Conservation (phyloP, 2,797 vertebrate species). For the Pantherophis alleghaniensis region DNA sequence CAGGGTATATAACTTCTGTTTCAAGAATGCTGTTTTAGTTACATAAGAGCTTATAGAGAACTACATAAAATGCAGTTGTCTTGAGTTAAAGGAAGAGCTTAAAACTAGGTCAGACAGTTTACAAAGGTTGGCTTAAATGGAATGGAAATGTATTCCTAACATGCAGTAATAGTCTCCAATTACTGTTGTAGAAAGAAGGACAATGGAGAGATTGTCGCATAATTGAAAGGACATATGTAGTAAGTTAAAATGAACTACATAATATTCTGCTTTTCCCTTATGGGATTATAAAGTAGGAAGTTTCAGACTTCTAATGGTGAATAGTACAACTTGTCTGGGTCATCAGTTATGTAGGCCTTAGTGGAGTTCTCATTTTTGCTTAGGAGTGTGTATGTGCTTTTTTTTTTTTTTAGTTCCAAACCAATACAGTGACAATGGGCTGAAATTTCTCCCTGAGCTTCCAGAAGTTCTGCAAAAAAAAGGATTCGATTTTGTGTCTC, state of each 20-base stretch:
- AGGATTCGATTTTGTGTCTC: background rate
- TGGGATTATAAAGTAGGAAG: background rate
- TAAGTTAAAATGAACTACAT: background rate
- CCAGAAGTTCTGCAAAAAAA: background rate
- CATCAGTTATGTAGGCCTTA: background rate
- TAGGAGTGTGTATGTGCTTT: background rate
- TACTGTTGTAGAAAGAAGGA: background rate
- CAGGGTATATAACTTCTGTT: background rate
- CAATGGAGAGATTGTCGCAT: background rate
- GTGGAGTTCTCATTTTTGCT: background rate
- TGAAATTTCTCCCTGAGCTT: background rate
- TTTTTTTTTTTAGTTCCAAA: background rate
- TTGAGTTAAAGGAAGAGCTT: background rate
- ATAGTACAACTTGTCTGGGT: background rate
- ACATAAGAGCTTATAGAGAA: background rate
- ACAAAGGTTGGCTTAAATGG: background rate
- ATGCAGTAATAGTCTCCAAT: background rate
- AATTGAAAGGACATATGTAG: background rate
- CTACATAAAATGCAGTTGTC: slow-evolving; percentile 5
- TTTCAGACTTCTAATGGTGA: background rate
- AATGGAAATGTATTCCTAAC: slow-evolving; percentile 2
- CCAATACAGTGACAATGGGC: background rate
- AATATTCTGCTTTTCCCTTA: background rate
- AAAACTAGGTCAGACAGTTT: background rate
- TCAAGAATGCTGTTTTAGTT: slow-evolving; percentile 24